Base-by-base conservation (phyloP, 2,113 vertebrate genomes). In the Zosterops pallidus region DNA sequence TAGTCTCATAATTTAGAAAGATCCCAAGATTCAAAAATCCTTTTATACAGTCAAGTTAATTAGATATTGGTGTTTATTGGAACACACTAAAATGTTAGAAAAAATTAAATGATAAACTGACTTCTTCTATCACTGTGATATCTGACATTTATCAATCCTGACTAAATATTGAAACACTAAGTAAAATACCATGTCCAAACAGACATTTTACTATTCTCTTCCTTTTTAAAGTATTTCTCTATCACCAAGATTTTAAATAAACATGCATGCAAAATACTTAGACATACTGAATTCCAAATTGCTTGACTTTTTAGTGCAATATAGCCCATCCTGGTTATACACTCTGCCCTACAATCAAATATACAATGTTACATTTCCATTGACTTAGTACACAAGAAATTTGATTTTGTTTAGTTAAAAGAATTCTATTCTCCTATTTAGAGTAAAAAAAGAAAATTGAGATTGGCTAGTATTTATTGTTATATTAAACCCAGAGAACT, bases 361-460 rank as follows among this genome's bases (percentile, higher is more conserved):
- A 68, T 0, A 46, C 2, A 7, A 14, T 2, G 14, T 37, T 41
- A 13, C 4, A 33, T 41, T 69, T 57, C 35, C 18, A 55, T 0
- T 39, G 39, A 11, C 39, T 39, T 31, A 15, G 11, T 26, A 29
- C 6, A 50, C 13, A 3, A 29, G 8, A 70, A 57, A 53, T n/a
- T 3, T 25, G 5, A 70, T 62, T 70, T 71, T 19, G 5, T 47
- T 79, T 9, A 52, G 9, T 44, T 77, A 57, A 76, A 72, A 29
- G 4, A 79, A 63, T 25, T 50, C 15, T 29, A 18, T 20, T 52
- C 7, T 26, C 37, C 37, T 46, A 52, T 6, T 69, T 23, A 46
- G 9, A 69, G 14, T 14, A 14, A 24, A 65, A 16, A 15, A 37
- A 41, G 18, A 33, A 33, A 5, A 44, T 3, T 15, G 18, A 53